Percentiles rank a stretch among this genome's conserved stretches.
These are phyloP conservation scores for Melieria omissa DNA, from an alignment of 2,888 invertebrate genomes.

Conservation along the genomic window DNA sequence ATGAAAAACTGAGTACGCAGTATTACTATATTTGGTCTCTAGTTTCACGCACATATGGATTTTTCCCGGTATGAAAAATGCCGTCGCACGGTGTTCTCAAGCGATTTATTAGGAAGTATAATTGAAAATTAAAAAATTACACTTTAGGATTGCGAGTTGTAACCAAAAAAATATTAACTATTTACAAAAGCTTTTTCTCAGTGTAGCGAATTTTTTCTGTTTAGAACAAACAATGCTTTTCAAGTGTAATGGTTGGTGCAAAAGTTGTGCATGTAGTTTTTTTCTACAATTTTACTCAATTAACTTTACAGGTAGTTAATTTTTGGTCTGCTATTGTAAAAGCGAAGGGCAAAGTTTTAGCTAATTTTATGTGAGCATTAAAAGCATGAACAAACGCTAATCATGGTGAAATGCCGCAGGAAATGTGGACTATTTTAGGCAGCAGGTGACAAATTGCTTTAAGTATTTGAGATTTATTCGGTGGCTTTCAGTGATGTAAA, in stretches of 20 bases:
- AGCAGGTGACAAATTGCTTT: slow-evolving; percentile 5
- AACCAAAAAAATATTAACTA: too few relatives aligned
- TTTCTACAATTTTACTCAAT: slow-evolving; percentile 56
- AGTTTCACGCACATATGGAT: too few relatives aligned
- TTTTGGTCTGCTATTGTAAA: slow-evolving; percentile 44
- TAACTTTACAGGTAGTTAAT: slow-evolving; percentile 66
- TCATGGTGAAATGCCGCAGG: slow-evolving; percentile 15
- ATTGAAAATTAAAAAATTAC: too few relatives aligned
- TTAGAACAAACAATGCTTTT: slow-evolving; percentile 31
- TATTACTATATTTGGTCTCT: too few relatives aligned
- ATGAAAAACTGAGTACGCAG: too few relatives aligned
- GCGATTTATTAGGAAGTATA: too few relatives aligned
- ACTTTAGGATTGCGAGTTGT: too few relatives aligned
- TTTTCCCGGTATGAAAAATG: too few relatives aligned
- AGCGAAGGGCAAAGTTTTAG: slow-evolving; percentile 42
- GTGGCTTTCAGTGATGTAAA: too few relatives aligned
- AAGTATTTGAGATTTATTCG: too few relatives aligned
- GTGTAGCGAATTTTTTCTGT: slow-evolving; percentile 42
- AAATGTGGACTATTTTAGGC: slow-evolving; percentile 13
- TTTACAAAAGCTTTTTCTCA: slow-evolving; percentile 19
- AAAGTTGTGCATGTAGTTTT: slow-evolving; percentile 45
- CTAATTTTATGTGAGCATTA: slow-evolving; percentile 4
- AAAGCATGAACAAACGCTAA: slow-evolving; percentile 14
- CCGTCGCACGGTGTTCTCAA: too few relatives aligned
- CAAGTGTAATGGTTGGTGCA: slow-evolving; percentile 51